Conservation (phyloP, 2,797 vertebrate genomes). For the Chelidonichthys spinosus region DNA sequence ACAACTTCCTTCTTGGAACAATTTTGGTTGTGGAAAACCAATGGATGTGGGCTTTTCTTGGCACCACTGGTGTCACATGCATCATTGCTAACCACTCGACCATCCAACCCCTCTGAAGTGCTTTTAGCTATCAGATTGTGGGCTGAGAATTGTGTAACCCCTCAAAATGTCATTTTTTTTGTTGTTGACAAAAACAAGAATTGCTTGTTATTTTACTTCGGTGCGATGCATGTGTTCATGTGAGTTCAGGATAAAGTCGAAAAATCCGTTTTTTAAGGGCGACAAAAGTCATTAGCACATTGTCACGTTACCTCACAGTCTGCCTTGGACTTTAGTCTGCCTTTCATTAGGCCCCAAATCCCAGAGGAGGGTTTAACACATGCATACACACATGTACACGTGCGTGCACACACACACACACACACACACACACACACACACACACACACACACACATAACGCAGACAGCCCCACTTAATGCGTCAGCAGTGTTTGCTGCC, state of each 20-base stretch:
- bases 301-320: constrained; percentile 60
- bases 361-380: constrained; percentile 47
- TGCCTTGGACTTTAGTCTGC: constrained; percentile 57
- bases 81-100: constrained; percentile 69
- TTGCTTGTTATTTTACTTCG: constrained; percentile 33
- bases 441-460: constrained; percentile 40
- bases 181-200: constrained; percentile 16
- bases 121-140: constrained; percentile 64
- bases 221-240: constrained; percentile 22
- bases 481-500: constrained; percentile 75
- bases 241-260: constrained; percentile 9
- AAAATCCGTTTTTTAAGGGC: constrained; percentile 16
- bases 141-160: constrained; percentile 47
- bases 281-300: constrained; percentile 63
- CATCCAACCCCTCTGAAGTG: constrained; percentile 62
- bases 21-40: constrained; percentile 62
- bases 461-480: constrained; percentile 46
- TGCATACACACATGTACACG: neutral
- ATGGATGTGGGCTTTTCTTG: constrained; percentile 61
- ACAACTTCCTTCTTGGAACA: constrained; percentile 44
- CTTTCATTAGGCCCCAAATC: constrained; percentile 68
- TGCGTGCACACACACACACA: neutral
- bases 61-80: constrained; percentile 70
- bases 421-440: neutral
- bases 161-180: constrained; percentile 23